These are phyloP conservation scores for Nothoprocta perdicaria DNA, from an alignment of 2,113 vertebrate genomes.

Conservation along the genomic window DNA sequence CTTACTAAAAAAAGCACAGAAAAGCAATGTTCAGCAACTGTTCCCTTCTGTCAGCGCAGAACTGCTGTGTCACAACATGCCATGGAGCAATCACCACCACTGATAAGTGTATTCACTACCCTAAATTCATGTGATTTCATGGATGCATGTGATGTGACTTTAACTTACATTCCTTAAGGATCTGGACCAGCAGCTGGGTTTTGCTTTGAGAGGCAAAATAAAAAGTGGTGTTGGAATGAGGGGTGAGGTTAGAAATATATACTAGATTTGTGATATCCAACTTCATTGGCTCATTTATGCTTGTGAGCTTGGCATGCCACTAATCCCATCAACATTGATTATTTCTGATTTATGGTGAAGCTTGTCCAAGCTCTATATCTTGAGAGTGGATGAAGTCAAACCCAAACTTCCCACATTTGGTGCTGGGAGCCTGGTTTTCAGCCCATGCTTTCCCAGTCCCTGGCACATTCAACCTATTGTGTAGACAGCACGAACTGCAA, in stretches of 20 bases:
- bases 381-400: not conserved
- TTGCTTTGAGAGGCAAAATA: not conserved
- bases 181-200: not conserved
- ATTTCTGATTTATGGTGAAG: not conserved
- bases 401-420: not conserved
- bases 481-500: slow-evolving; percentile 26
- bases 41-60: not conserved
- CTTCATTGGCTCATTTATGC: not conserved
- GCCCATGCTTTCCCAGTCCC: not conserved
- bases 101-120: not conserved
- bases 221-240: not conserved
- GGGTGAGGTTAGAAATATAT: not conserved
- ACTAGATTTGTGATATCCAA: not conserved
- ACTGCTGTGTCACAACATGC: not conserved
- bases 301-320: not conserved
- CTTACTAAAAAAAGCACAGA: not conserved
- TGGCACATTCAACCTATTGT: not conserved
- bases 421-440: not conserved
- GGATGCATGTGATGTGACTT: fast-evolving
- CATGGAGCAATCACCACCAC: not conserved
- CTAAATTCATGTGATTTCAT: not conserved
- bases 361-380: fast-evolving
- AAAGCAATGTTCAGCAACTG: not conserved
- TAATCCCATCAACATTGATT: not conserved
- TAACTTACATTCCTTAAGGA: not conserved